These are phyloP conservation scores for Hyaena hyaena DNA, from an alignment of 2,113 vertebrate genomes.

Conservation along the genomic window DNA sequence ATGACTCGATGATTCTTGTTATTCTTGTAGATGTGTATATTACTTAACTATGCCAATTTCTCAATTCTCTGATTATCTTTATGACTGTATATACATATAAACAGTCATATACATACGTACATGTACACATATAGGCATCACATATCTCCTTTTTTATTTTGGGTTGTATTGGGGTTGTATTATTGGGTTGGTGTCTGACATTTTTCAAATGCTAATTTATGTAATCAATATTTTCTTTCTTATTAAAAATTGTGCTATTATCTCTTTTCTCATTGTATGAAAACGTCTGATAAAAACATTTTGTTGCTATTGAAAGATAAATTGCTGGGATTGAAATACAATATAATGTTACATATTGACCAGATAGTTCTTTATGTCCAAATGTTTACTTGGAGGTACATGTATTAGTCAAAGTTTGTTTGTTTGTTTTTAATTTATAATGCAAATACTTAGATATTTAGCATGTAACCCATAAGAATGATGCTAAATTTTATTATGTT, in stretches of 20 bases:
- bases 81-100: background rate
- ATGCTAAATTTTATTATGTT: background rate
- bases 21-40: background rate
- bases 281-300: background rate
- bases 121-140: background rate
- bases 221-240: background rate
- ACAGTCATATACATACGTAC: background rate
- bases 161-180: background rate
- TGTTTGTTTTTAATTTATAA: background rate
- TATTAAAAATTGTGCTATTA: background rate
- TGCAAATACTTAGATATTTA: background rate
- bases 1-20: background rate
- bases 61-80: background rate
- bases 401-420: background rate
- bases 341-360: background rate
- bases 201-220: background rate
- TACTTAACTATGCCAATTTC: background rate
- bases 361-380: background rate
- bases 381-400: background rate
- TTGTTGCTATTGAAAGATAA: background rate
- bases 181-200: background rate
- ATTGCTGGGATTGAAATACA: background rate
- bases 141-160: background rate
- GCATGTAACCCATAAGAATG: background rate
- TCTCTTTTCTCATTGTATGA: background rate